Conservation (phyloP, 1,140 invertebrate species). For the Trissolcus basalis region DNA sequence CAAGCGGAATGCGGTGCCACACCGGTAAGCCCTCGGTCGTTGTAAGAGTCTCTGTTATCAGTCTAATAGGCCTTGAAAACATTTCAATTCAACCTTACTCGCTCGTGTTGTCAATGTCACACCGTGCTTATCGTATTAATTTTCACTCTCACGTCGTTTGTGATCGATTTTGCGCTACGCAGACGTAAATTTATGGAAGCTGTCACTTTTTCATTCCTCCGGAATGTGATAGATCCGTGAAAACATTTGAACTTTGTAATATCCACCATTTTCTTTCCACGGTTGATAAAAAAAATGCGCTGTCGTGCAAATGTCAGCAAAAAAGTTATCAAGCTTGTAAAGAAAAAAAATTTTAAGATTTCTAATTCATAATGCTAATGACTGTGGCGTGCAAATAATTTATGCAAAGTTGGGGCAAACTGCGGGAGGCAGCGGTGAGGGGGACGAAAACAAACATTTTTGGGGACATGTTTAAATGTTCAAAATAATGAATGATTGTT, state of each 20-base stretch:
- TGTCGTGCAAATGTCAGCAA: neutral
- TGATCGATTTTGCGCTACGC: slow-evolving; percentile 37
- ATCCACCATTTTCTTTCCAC: slow-evolving; percentile 18
- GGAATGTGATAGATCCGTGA: slow-evolving; percentile 26
- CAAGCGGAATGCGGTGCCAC: neutral
- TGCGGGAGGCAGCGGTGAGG: too few relatives aligned
- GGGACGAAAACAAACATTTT: too few relatives aligned
- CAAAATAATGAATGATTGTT: too few relatives aligned
- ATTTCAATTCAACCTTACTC: slow-evolving; percentile 50
- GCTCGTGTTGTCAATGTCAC: slow-evolving; percentile 50
- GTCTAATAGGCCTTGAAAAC: slow-evolving; percentile 43
- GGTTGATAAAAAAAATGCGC: slow-evolving; percentile 14
- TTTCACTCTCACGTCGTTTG: slow-evolving; percentile 42
- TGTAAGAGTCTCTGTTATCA: slow-evolving; percentile 26
- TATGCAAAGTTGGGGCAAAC: too few relatives aligned
- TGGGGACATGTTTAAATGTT: too few relatives aligned
- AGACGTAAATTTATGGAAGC: slow-evolving; percentile 47
- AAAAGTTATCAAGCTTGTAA: neutral
- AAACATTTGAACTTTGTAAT: slow-evolving; percentile 19
- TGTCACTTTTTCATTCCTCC: slow-evolving; percentile 36
- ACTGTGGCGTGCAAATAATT: too few relatives aligned
- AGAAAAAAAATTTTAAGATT: too few relatives aligned
- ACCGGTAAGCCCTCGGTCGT: slow-evolving; percentile 10
- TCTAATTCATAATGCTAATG: too few relatives aligned
- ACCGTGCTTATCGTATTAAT: slow-evolving; percentile 52